Evolutionary conservation across 35 echinoderm and acorn worm species (phyloP).

Genomic region (Apostichopus japonicus): DNA sequence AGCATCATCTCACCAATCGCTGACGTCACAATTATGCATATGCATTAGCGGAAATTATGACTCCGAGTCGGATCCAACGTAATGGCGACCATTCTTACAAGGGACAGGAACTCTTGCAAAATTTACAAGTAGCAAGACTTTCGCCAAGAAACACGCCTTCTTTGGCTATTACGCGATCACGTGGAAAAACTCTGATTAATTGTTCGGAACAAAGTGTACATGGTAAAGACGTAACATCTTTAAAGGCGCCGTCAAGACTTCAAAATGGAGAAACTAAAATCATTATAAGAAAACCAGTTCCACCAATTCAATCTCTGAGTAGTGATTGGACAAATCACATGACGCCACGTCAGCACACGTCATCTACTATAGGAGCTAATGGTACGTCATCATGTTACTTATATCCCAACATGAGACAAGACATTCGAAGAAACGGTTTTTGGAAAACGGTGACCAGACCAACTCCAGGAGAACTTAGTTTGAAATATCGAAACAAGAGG

Average conservation of each 20-base stretch:
- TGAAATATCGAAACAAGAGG: not conserved
- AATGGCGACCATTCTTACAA: not conserved
- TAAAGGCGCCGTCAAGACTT: too few relatives aligned
- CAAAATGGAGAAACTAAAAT: not conserved
- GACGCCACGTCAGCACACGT: not conserved
- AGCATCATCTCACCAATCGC: not conserved
- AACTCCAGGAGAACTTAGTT: conserved; percentile 6
- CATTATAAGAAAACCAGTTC: not conserved
- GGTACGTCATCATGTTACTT: too few relatives aligned
- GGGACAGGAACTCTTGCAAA: not conserved
- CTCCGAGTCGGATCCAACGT: not conserved
- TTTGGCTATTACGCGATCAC: not conserved
- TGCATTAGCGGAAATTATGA: not conserved
- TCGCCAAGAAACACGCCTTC: conserved; percentile 14
- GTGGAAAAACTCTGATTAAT: not conserved
- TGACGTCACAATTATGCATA: not conserved
- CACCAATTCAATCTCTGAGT: not conserved
- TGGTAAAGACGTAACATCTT: too few relatives aligned
- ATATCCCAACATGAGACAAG: not conserved
- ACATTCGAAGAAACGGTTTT: not conserved
- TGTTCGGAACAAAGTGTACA: too few relatives aligned
- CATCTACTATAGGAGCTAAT: not conserved
- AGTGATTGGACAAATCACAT: not conserved
- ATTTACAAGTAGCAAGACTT: not conserved
- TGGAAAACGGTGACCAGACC: conserved; percentile 39